Evolutionary conservation across 2,797 vertebrate genomes (phyloP), one percentile per base, ranked within the genome.

Genomic region (Falco berigora): DNA sequence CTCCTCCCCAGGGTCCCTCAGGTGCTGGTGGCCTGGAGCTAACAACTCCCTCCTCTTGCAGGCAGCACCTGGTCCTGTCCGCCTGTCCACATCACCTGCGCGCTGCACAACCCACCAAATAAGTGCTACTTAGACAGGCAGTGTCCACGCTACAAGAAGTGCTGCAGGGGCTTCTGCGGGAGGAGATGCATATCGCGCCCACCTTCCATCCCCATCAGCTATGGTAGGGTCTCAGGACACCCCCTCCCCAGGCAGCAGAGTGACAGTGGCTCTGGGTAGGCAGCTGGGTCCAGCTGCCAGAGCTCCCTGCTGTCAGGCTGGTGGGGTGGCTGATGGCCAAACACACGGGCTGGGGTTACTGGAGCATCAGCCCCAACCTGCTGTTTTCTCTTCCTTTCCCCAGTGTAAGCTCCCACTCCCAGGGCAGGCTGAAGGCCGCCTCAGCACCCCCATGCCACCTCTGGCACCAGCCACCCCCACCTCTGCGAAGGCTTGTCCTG

Each of bases 151-250:
- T 0, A 4, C 25, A 28, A 27, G 59, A 75, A 50, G 56, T 95
- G 94, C 78, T 96, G 77, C 58, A 25, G 0, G 0, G 0, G 47
- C 13, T 71, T 8, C 36, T 92, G 72, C 0, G 94, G 87, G 6
- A 88, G 3, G 17, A 78, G 0, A 2, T 72, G 72, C 23, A 0
- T 77, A 30, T 23, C 30, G 0, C 19, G 0, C 4, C 20, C 5
- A 1, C 1, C 12, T 3, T 0, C 1, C 5, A 0, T 14, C 36
- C n/a, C 24, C 1, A 0, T 56, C 6, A 1, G 2, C 53, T 1
- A 30, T 1, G 92, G 91, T 96, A 93, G 67, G 78, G 19, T 49
- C 83, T 47, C 2, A 0, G 62, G 17, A 46, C 3, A 27, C 4
- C 4, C 47, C 11, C 50, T 42, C 12, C 25, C 24, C 0, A 0